phyloP scores from a whole-genome alignment of 2,113 vertebrate species.

The Hippocampus barbouri region DNA sequence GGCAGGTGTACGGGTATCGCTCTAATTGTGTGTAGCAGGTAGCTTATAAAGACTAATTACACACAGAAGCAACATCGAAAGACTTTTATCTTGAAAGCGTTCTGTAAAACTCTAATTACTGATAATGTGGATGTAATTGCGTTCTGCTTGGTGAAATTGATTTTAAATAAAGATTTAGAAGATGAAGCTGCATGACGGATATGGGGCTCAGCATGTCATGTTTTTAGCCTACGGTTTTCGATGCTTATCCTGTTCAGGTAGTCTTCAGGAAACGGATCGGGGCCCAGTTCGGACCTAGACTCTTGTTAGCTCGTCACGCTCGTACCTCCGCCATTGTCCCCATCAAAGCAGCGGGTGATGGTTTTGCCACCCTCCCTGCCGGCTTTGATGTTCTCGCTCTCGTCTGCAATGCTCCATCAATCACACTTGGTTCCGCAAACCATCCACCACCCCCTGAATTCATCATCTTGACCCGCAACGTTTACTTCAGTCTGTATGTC shows the following conservation, averaged over 20 bases:
- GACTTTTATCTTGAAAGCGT: conserved; percentile 59
- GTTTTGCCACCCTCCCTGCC: conserved; percentile 20
- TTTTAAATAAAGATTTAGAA: conserved; percentile 55
- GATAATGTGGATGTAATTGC: conserved; percentile 69
- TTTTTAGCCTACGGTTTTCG: neutral
- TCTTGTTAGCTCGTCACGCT: neutral
- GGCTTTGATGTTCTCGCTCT: conserved; percentile 34
- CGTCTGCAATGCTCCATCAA: conserved; percentile 31
- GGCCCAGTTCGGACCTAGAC: neutral
- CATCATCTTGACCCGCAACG: conserved; percentile 30
- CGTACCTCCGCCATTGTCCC: conserved; percentile 12
- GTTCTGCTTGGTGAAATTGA: conserved; percentile 58
- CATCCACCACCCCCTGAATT: conserved; percentile 32
- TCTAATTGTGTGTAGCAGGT: conserved; percentile 52
- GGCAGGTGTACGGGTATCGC: conserved; percentile 48
- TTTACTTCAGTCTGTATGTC: conserved; percentile 6
- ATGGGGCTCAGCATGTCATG: no score
- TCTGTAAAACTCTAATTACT: conserved; percentile 68
- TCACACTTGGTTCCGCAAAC: conserved; percentile 43
- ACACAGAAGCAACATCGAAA: conserved; percentile 38
- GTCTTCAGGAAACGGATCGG: neutral
- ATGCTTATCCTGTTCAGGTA: neutral
- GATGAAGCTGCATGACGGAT: neutral
- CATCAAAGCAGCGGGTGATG: conserved; percentile 41
- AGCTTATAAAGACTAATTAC: conserved; percentile 57